Conservation (phyloP, 2,888 invertebrate species). For the Macrophya alboannulata region DNA sequence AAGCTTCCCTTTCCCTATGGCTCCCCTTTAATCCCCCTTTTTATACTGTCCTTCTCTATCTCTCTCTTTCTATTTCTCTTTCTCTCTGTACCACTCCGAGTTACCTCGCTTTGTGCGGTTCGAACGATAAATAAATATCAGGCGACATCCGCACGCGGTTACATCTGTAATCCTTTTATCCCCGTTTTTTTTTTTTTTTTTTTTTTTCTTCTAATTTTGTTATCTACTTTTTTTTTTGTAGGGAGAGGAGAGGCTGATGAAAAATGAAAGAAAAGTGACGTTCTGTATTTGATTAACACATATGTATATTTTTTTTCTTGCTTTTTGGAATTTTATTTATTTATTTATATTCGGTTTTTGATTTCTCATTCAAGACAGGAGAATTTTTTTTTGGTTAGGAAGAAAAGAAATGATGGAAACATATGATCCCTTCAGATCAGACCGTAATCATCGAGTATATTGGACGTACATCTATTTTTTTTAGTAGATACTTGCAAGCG, state of each 20-base stretch:
- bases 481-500: not conserved
- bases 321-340: no score
- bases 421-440: no score
- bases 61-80: slow-evolving; percentile 60
- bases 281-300: no score
- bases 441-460: not conserved
- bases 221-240: no score
- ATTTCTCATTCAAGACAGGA: no score
- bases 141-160: not conserved
- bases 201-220: no score
- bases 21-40: not conserved
- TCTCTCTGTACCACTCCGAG: not conserved
- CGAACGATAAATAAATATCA: slow-evolving; percentile 16
- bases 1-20: slow-evolving; percentile 64
- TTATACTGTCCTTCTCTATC: slow-evolving; percentile 59
- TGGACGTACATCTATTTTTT: not conserved
- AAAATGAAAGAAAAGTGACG: not conserved
- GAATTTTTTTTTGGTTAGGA: no score
- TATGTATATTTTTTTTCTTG: not conserved
- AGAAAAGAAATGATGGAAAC: no score
- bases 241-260: not conserved
- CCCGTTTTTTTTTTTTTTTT: not conserved
- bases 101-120: slow-evolving; percentile 30
- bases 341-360: no score
- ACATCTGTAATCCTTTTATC: not conserved